Conservation (phyloP, 1,140 invertebrate species). For the Caenorhabditis remanei region DNA sequence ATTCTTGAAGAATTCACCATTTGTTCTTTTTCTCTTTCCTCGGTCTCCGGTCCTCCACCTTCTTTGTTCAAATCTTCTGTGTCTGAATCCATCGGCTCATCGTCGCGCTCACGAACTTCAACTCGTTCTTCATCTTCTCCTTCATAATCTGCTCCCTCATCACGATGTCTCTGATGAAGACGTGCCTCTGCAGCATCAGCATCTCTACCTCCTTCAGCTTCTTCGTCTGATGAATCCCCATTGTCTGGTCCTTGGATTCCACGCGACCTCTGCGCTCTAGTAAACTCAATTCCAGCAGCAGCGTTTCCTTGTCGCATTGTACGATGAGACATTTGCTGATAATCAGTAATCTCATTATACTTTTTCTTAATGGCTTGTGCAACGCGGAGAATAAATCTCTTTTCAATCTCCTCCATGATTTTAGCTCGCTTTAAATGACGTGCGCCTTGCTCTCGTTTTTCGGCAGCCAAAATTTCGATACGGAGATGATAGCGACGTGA, state of each 20-base stretch:
- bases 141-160: constrained; percentile 81
- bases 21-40: constrained; percentile 60
- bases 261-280: not conserved
- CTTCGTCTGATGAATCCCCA: constrained; percentile 77
- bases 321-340: constrained; percentile 66
- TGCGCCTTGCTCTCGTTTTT: constrained; percentile 68
- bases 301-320: constrained; percentile 65
- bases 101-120: not conserved
- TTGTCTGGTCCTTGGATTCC: constrained; percentile 68
- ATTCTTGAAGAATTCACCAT: constrained; percentile 28
- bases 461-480: constrained; percentile 69
- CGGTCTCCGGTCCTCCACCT: constrained; percentile 68
- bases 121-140: constrained; percentile 81
- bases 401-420: constrained; percentile 78
- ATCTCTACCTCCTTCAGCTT: constrained; percentile 78
- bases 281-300: constrained; percentile 56
- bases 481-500: constrained; percentile 68
- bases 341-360: constrained; percentile 66
- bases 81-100: constrained; percentile 39
- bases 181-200: constrained; percentile 74
- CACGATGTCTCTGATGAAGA: constrained; percentile 78
- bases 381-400: constrained; percentile 78
- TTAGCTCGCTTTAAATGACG: constrained; percentile 66
- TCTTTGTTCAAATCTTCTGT: constrained; percentile 82
- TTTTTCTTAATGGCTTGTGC: constrained; percentile 75